Evolutionary conservation across 1,140 invertebrate species (phyloP), one percentile per base, ranked within the genome.

Genomic region (Caerostris extrusa): DNA sequence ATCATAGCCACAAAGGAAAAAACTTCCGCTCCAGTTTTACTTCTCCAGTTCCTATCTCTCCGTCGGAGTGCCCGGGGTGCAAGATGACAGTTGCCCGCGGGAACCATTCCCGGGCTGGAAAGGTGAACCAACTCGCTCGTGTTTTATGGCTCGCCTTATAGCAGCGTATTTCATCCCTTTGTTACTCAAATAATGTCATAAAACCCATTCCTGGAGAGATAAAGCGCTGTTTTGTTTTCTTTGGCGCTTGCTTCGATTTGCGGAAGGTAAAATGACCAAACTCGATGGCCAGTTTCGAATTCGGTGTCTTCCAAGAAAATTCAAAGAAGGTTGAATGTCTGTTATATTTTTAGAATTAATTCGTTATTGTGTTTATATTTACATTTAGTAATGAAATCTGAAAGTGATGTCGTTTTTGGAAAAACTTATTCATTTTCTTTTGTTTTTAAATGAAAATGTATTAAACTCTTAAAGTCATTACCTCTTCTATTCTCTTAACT

Each of bases 181-280:
- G 90, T 92, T 85, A 85, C 90, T 61, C 90, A 92, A 92, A 92
- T 92, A 92, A 92, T 67, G 90, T 85, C 90, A 92, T 92, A 92
- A 92, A 92, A 92, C 57, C 90, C 90, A 92, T 92, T 92, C 34
- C 53, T 67, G 81, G 19, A 67, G 69, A 60, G 60, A 92, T 92
- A 92, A 92, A 92, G 81, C 50, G 85, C 19, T 19, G 90, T 83
- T 83, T 34, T 92, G 19, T 91, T 85, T 92, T 90, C 55, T 60
- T 91, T 82, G 56, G 56, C 17, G 71, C 71, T 71, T 71, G 10
- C 3, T 64, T 64, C 61, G 61, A 64, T 64, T 64, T 64, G 71
- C 5, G 14, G 71, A 12, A 77, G 12, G 71, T 19, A 12, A 5
- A 77, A 5, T 34, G 53, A 53, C 8, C 34, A 34, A 77, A 77